Evolutionary conservation across 2,888 invertebrate genomes (phyloP).

Genomic region (Lysandra bellargus): DNA sequence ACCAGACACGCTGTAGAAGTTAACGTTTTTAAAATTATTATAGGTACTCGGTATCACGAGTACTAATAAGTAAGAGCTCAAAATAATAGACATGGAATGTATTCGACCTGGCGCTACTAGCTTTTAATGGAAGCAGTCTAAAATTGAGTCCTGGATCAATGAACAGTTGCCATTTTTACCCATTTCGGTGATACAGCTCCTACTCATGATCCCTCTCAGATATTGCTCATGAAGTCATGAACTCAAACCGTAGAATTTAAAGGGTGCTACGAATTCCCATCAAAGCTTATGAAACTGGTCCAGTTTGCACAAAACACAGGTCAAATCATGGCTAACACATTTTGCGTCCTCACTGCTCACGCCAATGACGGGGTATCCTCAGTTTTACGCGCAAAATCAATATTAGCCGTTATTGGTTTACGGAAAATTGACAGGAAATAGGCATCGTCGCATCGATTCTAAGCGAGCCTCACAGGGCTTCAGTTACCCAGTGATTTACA

Average conservation of each 20-base stretch:
- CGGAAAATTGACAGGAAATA: conserved; percentile 3
- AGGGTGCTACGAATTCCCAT: not conserved
- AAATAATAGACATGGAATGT: no score
- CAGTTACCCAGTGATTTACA: not conserved
- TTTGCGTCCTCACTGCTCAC: not conserved
- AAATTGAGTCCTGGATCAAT: no score
- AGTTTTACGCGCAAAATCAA: not conserved
- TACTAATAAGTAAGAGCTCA: no score
- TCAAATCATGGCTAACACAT: not conserved
- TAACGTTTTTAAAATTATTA: not conserved
- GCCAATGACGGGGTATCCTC: not conserved
- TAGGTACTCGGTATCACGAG: no score
- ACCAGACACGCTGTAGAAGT: conserved; percentile 59
- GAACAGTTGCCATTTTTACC: no score
- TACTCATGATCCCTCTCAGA: no score
- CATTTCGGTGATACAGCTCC: no score
- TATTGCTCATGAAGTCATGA: no score
- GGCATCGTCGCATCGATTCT: not conserved
- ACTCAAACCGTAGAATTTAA: not conserved
- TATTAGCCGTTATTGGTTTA: not conserved
- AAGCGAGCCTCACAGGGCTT: not conserved
- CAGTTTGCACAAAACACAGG: not conserved
- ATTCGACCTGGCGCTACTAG: no score
- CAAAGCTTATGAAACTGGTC: not conserved
- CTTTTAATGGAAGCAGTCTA: no score